Evolutionary conservation across 2,797 vertebrate species (phyloP), one percentile per base, ranked within the genome.

Genomic region (Coregonus ussuriensis): DNA sequence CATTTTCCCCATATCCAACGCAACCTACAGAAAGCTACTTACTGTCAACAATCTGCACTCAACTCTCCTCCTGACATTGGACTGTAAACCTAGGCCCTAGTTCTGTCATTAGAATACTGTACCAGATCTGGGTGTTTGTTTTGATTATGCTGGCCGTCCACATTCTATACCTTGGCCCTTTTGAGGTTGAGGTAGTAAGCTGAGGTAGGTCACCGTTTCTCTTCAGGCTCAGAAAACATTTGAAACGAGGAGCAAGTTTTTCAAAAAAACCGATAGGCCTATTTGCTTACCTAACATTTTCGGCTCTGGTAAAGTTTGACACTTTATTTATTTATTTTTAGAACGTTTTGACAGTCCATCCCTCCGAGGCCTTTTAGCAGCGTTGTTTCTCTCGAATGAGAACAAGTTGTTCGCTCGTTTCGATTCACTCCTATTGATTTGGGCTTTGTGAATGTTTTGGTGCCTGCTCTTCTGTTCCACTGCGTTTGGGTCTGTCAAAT

Each of bases 371-470:
- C 15, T 31, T 54, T 76, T 54, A n/a, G 0, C 65, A 2, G 4
- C 5, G 13, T 52, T 65, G 1, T 77, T 47, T 76, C 5, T 1
- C 31, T 78, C 70, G 29, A 56, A 52, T n/a, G 62, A 51, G 33
- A 81, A 69, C 31, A 68, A 4, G 51, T 21, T 3, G 56, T 29
- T 70, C 52, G 25, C 63, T 65, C 31, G 47, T 76, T 7, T 73
- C 47, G 70, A 68, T 25, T 59, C 54, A 18, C 76, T n/a, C 25
- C 6, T 77, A 74, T 76, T 21, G 31, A 71, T 83, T 53, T 25
- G 15, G 1, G 13, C 25, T 53, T 25, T 78, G 1, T 1, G 11
- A 25, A 11, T 54, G 31, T 25, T 37, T 67, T 18, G 25, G 18
- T 21, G 73, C 6, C 13, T 71, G 37, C 14, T 29, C n/a, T 16